A percentile compares a stretch with the other conserved stretches of the same genome.
These are phyloP conservation scores for Mastigias papua DNA, from an alignment of 30 jellyfish, hydroid and myxozoan genomes.

Conservation along the genomic window DNA sequence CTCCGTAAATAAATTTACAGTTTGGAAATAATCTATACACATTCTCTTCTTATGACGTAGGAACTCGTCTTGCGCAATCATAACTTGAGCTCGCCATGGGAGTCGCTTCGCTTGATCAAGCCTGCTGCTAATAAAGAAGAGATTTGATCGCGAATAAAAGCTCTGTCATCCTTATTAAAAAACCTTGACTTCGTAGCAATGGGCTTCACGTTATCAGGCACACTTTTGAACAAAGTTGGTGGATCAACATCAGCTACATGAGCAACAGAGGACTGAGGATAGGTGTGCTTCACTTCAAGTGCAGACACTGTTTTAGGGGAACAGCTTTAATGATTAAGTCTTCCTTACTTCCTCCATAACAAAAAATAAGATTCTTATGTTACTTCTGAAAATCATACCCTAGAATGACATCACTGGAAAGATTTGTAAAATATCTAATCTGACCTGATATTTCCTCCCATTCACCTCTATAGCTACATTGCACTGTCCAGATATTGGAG, in stretches of 20 bases:
- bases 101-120: slow-evolving; percentile 44
- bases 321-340: slow-evolving; percentile 35
- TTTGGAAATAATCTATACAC: slow-evolving; percentile 70
- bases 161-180: slow-evolving; percentile 45
- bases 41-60: slow-evolving; percentile 68
- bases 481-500: slow-evolving; percentile 26
- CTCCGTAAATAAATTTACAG: slow-evolving; percentile 67
- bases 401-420: slow-evolving; percentile 69
- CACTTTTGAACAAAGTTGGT: slow-evolving; percentile 43
- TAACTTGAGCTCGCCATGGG: slow-evolving; percentile 82
- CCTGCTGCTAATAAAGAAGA: slow-evolving; percentile 63
- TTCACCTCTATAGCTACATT: slow-evolving; percentile 40
- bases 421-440: slow-evolving; percentile 32
- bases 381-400: slow-evolving; percentile 66
- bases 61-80: slow-evolving; percentile 53
- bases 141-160: slow-evolving; percentile 56
- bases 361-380: slow-evolving; percentile 51
- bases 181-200: slow-evolving; percentile 71
- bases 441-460: slow-evolving; percentile 31
- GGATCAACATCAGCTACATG: slow-evolving; percentile 59
- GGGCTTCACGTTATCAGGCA: slow-evolving; percentile 43
- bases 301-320: slow-evolving; percentile 8
- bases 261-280: background rate
- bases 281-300: background rate
- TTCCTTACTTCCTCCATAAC: slow-evolving; percentile 43